Base-by-base conservation (phyloP, 2,113 vertebrate genomes). In the Scartelaos histophorus region DNA sequence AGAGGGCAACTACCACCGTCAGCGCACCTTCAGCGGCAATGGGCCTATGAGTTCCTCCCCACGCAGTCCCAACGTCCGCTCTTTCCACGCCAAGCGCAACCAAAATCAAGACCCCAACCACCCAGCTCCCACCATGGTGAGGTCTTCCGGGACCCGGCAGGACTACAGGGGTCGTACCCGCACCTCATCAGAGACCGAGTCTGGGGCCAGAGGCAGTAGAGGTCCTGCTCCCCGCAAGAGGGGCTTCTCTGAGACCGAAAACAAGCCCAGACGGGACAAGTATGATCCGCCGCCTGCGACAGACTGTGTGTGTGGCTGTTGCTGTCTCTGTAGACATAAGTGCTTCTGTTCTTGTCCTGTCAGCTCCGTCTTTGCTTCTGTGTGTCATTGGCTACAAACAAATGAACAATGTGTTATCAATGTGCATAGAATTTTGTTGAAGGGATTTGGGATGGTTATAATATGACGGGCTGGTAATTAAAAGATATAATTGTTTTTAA, bases 121-220 rank as follows among this genome's bases (percentile, higher is more conserved):
- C 85, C 22, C 51, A n/a, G 16, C 69, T 0, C 17, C 80, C 54
- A 54, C 16, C 47, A 80, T 79, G 0, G 87, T 88, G 51, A 90
- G 81, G 74, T 82, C 88, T 11, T 85, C 85, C 0, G 87, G 86
- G 0, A 80, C 75, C 19, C 86, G 81, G 5, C 88, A 78, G 66
- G 21, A 21, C 45, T 75, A 61, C 51, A 67, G 71, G 45, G 84
- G 82, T 10, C 87, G 88, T 68, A 72, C 67, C 49, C 91, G 89
- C 56, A 89, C 92, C 13, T 85, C 84, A 15, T 93, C 93, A 15
- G 92, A 93, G 79, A 91, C 82, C 0, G 92, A 92, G 77, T 80
- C 71, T 61, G 70, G 82, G 11, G 43, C 69, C 54, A 87, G 72
- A 75, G 85, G 89, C 75, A 82, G 81, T 78, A 82, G 61, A 66